phyloP scores from a whole-genome alignment of 2,888 invertebrate genomes.

The Apocheima hispidaria region DNA sequence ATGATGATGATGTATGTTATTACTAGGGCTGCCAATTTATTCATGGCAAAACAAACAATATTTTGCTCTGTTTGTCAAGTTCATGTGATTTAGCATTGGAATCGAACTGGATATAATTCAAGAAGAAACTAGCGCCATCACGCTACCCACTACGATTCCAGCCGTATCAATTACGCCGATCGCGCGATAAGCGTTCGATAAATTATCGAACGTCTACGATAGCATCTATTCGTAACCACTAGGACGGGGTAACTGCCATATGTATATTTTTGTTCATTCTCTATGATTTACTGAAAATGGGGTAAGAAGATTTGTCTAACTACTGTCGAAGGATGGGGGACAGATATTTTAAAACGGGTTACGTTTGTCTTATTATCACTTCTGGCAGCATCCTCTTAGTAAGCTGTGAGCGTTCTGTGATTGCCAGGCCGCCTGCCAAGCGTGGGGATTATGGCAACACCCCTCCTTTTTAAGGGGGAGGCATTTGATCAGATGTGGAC shows the following conservation, averaged over 20 bases:
- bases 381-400: too few relatives aligned
- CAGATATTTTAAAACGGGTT: too few relatives aligned
- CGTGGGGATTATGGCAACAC: too few relatives aligned
- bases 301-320: conserved; percentile 49
- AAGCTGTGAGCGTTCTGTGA: too few relatives aligned
- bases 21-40: conserved; percentile 1
- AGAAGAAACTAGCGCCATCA: conserved; percentile 54
- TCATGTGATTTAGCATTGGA: conserved; percentile 16
- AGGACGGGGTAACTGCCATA: conserved; percentile 56
- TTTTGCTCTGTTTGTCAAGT: conserved; percentile 19
- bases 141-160: conserved; percentile 60
- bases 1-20: too few relatives aligned
- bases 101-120: conserved; percentile 53
- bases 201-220: conserved; percentile 69
- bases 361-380: too few relatives aligned
- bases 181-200: conserved; percentile 73
- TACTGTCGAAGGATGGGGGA: too few relatives aligned
- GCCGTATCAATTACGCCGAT: conserved; percentile 82
- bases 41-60: background rate
- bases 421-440: too few relatives aligned
- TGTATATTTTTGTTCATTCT: conserved; percentile 61
- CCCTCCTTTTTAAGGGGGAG: too few relatives aligned
- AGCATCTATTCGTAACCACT: conserved; percentile 56
- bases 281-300: conserved; percentile 67
- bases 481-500: too few relatives aligned